Conservation (phyloP, 1,140 invertebrate genomes). For the Bilobella aurantiaca region DNA sequence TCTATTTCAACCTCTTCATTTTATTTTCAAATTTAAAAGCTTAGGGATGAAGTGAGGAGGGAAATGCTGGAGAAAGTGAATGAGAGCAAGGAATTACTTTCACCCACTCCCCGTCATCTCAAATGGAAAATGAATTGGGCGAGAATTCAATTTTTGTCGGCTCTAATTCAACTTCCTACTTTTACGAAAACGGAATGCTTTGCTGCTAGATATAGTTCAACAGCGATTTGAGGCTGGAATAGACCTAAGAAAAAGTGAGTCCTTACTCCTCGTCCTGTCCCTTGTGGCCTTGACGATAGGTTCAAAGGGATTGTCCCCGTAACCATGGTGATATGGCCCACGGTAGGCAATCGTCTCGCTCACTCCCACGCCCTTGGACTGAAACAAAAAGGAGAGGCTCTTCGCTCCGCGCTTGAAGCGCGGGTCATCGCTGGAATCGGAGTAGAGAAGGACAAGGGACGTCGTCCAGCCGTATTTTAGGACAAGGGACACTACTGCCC, state of each 20-base stretch:
- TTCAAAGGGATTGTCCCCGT: slow-evolving; percentile 65
- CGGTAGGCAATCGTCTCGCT: slow-evolving; percentile 21
- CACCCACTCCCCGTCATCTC: neutral
- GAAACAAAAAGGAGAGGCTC: slow-evolving; percentile 29
- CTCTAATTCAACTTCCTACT: too few species aligned
- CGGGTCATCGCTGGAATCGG: slow-evolving; percentile 29
- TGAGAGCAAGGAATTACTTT: neutral
- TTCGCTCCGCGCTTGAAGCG: slow-evolving; percentile 31
- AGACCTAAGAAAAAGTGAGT: neutral
- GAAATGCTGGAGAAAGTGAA: slow-evolving; percentile 1
- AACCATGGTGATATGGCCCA: slow-evolving; percentile 65
- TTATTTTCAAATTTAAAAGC: too few species aligned
- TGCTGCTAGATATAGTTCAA: too few species aligned
- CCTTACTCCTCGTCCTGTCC: slow-evolving; percentile 67
- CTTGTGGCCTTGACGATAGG: slow-evolving; percentile 65
- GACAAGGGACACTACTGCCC: slow-evolving; percentile 70
- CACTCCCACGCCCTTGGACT: slow-evolving; percentile 17
- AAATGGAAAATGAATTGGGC: too few species aligned
- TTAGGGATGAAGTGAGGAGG: neutral
- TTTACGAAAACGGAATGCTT: too few species aligned
- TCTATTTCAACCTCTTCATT: too few species aligned
- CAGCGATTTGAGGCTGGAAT: neutral
- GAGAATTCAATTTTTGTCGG: too few species aligned
- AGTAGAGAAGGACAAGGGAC: slow-evolving; percentile 36
- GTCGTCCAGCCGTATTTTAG: slow-evolving; percentile 51